Percentiles rank a stretch among this genome's conserved stretches.
Evolutionary conservation across 2,113 vertebrate species (phyloP).

Genomic region (Centropristis striata): DNA sequence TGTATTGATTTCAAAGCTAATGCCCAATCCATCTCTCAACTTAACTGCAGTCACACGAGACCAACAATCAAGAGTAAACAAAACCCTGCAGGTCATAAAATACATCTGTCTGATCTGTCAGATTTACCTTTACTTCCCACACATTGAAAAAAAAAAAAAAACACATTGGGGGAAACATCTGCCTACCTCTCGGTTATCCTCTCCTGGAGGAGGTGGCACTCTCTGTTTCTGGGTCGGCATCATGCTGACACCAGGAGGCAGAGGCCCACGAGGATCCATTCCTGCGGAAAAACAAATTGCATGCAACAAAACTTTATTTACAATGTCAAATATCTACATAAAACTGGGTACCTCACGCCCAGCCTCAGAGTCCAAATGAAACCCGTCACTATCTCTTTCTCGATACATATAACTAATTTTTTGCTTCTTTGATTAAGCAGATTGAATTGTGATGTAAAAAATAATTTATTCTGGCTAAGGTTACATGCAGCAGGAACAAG

Average conservation of each 20-base stretch:
- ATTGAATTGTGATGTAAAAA: neutral
- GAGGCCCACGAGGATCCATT: slow-evolving; percentile 73
- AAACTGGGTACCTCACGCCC: neutral
- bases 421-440: too few relatives aligned
- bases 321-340: neutral
- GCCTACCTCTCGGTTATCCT: slow-evolving; percentile 89
- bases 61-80: too few relatives aligned
- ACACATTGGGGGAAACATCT: rapidly evolving
- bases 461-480: neutral
- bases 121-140: too few relatives aligned
- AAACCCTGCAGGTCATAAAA: too few relatives aligned
- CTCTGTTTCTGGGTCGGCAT: slow-evolving; percentile 82
- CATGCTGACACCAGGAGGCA: slow-evolving; percentile 87
- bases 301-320: neutral
- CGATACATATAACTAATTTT: too few relatives aligned
- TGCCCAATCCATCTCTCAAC: neutral
- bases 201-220: slow-evolving; percentile 90
- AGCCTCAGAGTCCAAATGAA: neutral
- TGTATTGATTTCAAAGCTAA: neutral
- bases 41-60: too few relatives aligned
- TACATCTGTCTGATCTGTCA: too few relatives aligned
- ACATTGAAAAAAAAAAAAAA: neutral
- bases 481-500: neutral
- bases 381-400: neutral
- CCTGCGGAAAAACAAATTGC: slow-evolving; percentile 32